Conservation (phyloP, 2,888 invertebrate species). For the Ectemnius cavifrons region DNA sequence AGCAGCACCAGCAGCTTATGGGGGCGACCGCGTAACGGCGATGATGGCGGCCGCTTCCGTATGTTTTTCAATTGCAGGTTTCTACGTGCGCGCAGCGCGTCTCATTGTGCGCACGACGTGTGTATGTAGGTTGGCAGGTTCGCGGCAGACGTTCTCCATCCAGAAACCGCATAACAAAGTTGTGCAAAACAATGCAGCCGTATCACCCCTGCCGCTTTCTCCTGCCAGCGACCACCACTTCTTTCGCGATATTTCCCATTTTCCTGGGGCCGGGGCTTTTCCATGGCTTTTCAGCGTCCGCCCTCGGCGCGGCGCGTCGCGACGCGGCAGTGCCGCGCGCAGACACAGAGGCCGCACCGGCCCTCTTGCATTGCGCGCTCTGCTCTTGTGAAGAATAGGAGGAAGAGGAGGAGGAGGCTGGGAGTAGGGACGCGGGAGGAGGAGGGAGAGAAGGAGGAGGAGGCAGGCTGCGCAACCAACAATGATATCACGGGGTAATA, state of each 20-base stretch:
- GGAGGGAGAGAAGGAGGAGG: too few relatives aligned
- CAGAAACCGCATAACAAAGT: constrained; percentile 68
- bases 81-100: constrained; percentile 12
- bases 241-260: constrained; percentile 10
- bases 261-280: not conserved
- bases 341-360: too few relatives aligned
- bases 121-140: constrained; percentile 69
- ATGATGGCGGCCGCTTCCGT: constrained; percentile 20
- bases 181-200: constrained; percentile 65
- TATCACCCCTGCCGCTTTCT: constrained; percentile 29
- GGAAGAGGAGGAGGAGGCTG: too few relatives aligned
- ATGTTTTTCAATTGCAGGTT: constrained; percentile 65
- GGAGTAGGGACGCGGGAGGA: too few relatives aligned
- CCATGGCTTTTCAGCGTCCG: not conserved
- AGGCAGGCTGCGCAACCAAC: constrained; percentile 2
- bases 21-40: constrained; percentile 45
- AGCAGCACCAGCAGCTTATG: constrained; percentile 19
- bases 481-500: constrained; percentile 33
- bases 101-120: constrained; percentile 64
- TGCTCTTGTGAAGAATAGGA: too few relatives aligned
- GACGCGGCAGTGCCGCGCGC: too few relatives aligned
- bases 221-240: constrained; percentile 12
- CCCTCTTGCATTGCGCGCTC: too few relatives aligned
- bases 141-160: constrained; percentile 50
- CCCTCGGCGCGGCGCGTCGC: too few relatives aligned